Evolutionary conservation across 2,113 vertebrate genomes (phyloP).

Genomic region (Asarcornis scutulata): DNA sequence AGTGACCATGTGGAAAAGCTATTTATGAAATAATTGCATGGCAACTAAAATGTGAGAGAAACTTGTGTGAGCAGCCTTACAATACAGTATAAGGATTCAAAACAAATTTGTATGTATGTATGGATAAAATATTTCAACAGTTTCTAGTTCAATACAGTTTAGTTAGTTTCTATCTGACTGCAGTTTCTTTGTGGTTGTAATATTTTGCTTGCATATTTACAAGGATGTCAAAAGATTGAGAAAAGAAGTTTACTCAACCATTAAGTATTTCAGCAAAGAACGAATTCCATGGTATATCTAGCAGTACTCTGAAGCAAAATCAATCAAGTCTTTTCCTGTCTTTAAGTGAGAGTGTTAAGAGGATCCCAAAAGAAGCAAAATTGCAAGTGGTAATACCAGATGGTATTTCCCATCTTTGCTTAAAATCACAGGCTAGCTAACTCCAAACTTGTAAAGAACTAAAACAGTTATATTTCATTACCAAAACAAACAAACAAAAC

Average conservation of each 20-base stretch:
- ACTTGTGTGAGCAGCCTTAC: background rate
- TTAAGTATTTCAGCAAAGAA: background rate
- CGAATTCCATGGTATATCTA: background rate
- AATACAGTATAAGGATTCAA: background rate
- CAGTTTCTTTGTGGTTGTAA: background rate
- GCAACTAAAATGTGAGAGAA: background rate
- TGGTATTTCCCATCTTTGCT: background rate
- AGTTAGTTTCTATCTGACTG: background rate
- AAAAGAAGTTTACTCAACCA: background rate
- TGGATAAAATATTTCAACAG: background rate
- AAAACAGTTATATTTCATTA: background rate
- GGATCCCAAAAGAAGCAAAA: background rate
- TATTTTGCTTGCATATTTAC: background rate
- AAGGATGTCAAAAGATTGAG: background rate
- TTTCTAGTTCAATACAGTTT: background rate
- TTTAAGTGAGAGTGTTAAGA: background rate
- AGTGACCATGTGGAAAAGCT: slow-evolving; percentile 2
- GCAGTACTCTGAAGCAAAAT: background rate
- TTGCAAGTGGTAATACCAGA: background rate
- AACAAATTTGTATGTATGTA: background rate
- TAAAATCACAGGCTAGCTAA: background rate
- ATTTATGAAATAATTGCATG: background rate
- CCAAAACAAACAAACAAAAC: too few species aligned
- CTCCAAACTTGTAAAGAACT: background rate
- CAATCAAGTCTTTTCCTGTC: background rate